These are phyloP conservation scores for Brenthis ino DNA, from an alignment of 2,888 invertebrate genomes.

Conservation along the genomic window DNA sequence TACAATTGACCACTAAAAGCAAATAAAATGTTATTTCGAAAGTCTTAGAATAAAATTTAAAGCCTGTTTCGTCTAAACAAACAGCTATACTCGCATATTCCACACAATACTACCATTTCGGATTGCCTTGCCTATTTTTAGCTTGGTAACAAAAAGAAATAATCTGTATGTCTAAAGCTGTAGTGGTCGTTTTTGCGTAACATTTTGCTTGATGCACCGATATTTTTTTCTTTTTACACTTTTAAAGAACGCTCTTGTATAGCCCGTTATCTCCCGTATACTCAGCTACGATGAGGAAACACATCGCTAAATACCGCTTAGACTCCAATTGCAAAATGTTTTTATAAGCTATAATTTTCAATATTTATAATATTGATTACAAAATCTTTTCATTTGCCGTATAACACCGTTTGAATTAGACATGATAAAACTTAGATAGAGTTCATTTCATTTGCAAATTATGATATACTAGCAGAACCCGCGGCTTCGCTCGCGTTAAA, in stretches of 20 bases:
- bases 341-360: slow-evolving; percentile 13
- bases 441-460: too few species aligned
- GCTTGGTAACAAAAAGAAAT: slow-evolving; percentile 35
- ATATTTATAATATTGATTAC: slow-evolving; percentile 16
- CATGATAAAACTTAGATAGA: too few species aligned
- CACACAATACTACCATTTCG: slow-evolving; percentile 35
- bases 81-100: slow-evolving; percentile 34
- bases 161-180: slow-evolving; percentile 24
- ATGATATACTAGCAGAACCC: too few species aligned
- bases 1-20: slow-evolving; percentile 36
- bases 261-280: slow-evolving; percentile 29
- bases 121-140: slow-evolving; percentile 39
- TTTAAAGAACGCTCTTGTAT: slow-evolving; percentile 29
- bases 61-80: slow-evolving; percentile 33
- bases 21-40: slow-evolving; percentile 35
- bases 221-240: slow-evolving; percentile 28
- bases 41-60: slow-evolving; percentile 37
- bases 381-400: neutral
- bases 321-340: slow-evolving; percentile 15
- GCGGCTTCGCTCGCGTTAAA: too few species aligned
- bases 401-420: neutral
- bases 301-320: slow-evolving; percentile 21
- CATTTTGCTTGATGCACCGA: slow-evolving; percentile 24
- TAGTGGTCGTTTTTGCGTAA: slow-evolving; percentile 27
- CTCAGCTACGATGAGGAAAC: slow-evolving; percentile 22